Percentiles rank a stretch among this genome's conserved stretches.
These are phyloP conservation scores for Oppia nitens DNA, from an alignment of 1,140 invertebrate genomes.

Conservation along the genomic window DNA sequence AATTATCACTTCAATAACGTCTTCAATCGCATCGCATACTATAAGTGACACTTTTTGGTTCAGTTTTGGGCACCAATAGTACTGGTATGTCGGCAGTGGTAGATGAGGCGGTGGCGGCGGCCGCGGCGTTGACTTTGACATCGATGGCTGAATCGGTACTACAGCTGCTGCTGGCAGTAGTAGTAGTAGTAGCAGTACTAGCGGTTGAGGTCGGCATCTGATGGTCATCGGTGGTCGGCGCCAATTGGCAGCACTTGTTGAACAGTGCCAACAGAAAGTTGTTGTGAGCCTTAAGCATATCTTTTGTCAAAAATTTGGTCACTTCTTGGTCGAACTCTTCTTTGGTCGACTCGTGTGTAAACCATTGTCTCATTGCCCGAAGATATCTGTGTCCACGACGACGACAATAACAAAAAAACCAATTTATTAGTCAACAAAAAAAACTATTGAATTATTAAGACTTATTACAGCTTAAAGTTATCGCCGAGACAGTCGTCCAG, in stretches of 20 bases:
- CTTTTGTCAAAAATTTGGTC: not conserved
- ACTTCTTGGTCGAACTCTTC: conserved; percentile 10
- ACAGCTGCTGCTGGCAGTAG: no score
- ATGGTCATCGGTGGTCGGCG: no score
- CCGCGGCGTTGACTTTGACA: no score
- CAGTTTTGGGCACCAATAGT: not conserved
- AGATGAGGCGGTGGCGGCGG: no score
- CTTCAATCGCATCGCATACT: not conserved
- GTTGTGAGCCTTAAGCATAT: conserved; percentile 1
- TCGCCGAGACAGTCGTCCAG: conserved; percentile 7
- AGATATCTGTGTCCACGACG: no score
- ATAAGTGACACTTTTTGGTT: not conserved
- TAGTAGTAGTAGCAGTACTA: no score
- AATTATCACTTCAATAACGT: not conserved
- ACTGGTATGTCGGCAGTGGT: no score
- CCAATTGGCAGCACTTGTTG: not conserved
- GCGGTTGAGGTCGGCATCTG: not conserved
- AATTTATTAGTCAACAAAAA: not conserved
- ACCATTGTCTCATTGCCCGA: conserved; percentile 2
- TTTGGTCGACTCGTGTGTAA: conserved; percentile 1
- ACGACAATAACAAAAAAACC: no score
- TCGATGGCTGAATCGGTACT: no score
- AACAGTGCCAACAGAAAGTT: conserved; percentile 9
- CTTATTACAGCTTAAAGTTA: conserved; percentile 8
- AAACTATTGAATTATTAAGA: not conserved